A percentile compares a stretch with the other conserved stretches of the same genome.
Evolutionary conservation across 2,888 invertebrate species (phyloP).

Genomic region (Acrocera orbiculus): DNA sequence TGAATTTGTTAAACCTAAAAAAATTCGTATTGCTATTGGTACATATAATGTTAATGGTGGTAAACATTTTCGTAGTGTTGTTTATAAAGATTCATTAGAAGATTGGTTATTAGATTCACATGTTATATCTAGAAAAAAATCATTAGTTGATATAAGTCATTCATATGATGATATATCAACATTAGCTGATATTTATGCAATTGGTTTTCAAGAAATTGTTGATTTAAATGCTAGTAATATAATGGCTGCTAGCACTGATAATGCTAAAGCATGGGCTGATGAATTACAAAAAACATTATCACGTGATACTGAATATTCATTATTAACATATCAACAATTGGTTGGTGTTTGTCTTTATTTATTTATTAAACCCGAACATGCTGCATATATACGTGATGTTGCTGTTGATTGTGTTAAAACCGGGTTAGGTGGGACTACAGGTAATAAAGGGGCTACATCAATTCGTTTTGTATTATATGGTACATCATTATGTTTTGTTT

Average conservation of each 20-base stretch:
- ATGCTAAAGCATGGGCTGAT: slow-evolving; percentile 84
- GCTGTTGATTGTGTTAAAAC: slow-evolving; percentile 95
- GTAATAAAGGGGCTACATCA: slow-evolving; percentile 90
- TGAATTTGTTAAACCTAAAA: slow-evolving; percentile 48
- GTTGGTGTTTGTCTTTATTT: slow-evolving; percentile 96
- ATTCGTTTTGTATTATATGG: slow-evolving; percentile 82
- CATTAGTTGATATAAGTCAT: slow-evolving; percentile 33
- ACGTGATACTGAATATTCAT: slow-evolving; percentile 68
- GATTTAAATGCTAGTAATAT: slow-evolving; percentile 98
- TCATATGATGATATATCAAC: slow-evolving; percentile 26
- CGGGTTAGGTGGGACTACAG: slow-evolving; percentile 91
- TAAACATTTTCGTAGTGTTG: slow-evolving; percentile 92
- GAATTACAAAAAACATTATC: slow-evolving; percentile 85
- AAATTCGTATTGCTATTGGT: slow-evolving; percentile 69
- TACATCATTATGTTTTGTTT: slow-evolving; percentile 92
- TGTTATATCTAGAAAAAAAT: slow-evolving; percentile 34
- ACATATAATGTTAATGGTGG: slow-evolving; percentile 99
- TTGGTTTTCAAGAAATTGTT: slow-evolving; percentile 98
- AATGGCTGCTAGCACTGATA: slow-evolving; percentile 82
- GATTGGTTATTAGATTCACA: slow-evolving; percentile 84
- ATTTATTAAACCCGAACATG: slow-evolving; percentile 76
- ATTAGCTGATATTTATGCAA: slow-evolving; percentile 83
- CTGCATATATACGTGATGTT: slow-evolving; percentile 79
- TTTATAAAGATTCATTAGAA: slow-evolving; percentile 73
- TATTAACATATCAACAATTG: slow-evolving; percentile 84